phyloP scores from a whole-genome alignment of 2,888 invertebrate genomes.

The Orchestes rusci region DNA sequence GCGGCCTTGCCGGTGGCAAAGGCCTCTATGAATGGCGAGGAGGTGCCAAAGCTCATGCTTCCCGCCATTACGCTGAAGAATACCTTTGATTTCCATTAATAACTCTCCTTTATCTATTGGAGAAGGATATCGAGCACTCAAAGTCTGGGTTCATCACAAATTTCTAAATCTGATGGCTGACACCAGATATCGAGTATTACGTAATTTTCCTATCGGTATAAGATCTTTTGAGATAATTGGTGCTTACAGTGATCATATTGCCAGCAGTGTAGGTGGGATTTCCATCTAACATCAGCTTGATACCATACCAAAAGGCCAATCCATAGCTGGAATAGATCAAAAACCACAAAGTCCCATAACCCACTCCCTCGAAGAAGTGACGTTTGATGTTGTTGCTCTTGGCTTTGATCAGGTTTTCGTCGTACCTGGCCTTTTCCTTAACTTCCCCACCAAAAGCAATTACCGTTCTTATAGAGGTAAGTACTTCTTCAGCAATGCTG shows the following conservation, averaged over 20 bases:
- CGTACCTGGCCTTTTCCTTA: slow-evolving; percentile 64
- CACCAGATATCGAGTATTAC: too few species aligned
- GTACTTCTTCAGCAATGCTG: slow-evolving; percentile 68
- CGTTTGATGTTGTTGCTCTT: slow-evolving; percentile 62
- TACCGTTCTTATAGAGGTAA: slow-evolving; percentile 67
- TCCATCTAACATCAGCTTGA: slow-evolving; percentile 52
- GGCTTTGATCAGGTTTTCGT: slow-evolving; percentile 52
- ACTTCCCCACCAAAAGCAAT: slow-evolving; percentile 70
- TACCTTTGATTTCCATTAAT: too few species aligned
- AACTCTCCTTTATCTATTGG: too few species aligned
- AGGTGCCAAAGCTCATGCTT: slow-evolving; percentile 73
- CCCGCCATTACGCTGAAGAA: slow-evolving; percentile 74
- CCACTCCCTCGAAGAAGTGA: slow-evolving; percentile 59
- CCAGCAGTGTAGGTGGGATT: slow-evolving; percentile 56
- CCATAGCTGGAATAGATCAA: slow-evolving; percentile 72
- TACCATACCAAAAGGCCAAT: slow-evolving; percentile 80
- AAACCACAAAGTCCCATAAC: slow-evolving; percentile 67
- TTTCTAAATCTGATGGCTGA: too few species aligned
- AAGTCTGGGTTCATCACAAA: too few species aligned
- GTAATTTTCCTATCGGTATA: too few species aligned
- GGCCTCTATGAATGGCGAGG: slow-evolving; percentile 73
- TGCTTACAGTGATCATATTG: slow-evolving; percentile 64
- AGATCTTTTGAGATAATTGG: too few species aligned
- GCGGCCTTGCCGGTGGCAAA: slow-evolving; percentile 75
- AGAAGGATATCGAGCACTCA: too few species aligned